These are phyloP conservation scores for Caenorhabditis sp. DNA, from an alignment of 2,888 invertebrate genomes.

Conservation along the genomic window DNA sequence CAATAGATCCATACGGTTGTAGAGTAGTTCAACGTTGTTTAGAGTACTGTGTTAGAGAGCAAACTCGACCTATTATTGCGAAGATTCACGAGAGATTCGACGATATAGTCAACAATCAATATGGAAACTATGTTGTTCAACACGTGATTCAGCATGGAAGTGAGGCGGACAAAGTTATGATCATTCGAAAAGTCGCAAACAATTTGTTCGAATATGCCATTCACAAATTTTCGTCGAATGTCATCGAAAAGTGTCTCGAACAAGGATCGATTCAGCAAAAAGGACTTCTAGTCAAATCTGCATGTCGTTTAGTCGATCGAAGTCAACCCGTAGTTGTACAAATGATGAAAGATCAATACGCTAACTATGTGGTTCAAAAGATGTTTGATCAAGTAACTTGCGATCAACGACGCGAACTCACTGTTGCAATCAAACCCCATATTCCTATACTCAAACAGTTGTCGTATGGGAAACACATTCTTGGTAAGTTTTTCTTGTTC, in stretches of 20 bases:
- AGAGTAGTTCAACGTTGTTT: constrained; percentile 97
- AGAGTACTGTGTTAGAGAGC: constrained; percentile 94
- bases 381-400: constrained; percentile 94
- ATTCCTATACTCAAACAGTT: constrained; percentile 94
- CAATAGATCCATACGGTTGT: constrained; percentile 98
- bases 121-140: constrained; percentile 92
- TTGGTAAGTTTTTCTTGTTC: constrained; percentile 41
- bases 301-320: constrained; percentile 74
- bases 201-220: constrained; percentile 88
- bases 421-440: constrained; percentile 95
- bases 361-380: constrained; percentile 99
- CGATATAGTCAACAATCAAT: constrained; percentile 30
- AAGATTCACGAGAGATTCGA: constrained; percentile 92
- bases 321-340: constrained; percentile 71
- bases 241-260: constrained; percentile 97
- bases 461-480: constrained; percentile 79
- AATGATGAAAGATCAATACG: constrained; percentile 98
- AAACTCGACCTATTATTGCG: constrained; percentile 85
- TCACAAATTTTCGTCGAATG: constrained; percentile 98
- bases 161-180: constrained; percentile 91
- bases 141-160: constrained; percentile 96
- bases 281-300: constrained; percentile 93
- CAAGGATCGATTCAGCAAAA: constrained; percentile 93
- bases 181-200: constrained; percentile 78
- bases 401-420: constrained; percentile 83